Evolutionary conservation across 2,888 invertebrate species (phyloP), one percentile per base, ranked within the genome.

Genomic region (Drosophila bunnanda): DNA sequence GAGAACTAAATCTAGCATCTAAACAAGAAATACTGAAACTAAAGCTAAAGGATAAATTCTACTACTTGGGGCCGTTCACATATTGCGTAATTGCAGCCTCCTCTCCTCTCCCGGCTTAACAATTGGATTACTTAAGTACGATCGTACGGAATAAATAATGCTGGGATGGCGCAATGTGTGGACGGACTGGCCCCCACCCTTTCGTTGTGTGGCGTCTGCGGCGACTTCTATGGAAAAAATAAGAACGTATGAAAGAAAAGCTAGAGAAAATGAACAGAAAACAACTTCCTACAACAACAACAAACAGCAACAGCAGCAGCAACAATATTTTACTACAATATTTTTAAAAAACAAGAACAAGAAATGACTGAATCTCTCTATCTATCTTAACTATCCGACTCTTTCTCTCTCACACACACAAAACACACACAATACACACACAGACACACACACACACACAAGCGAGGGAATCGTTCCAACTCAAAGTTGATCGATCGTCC

Each of bases 131-230:
- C 28, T 25, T n/a, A 25, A 15, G 46, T 28, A 46, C 28, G 28
- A 12, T n/a, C n/a, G 25, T 25, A 6, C 2, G 44, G 44, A 25
- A n/a, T 7, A 30, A 30, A 30, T 13, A 13, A 20, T 30, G 28
- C 30, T 52, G 50, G 15, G 15, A 15, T 22, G 20, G 50, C 50
- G 32, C 50, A 22, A 52, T 52, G 22, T 34, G 1, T 52, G 50
- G 12, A 34, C 50, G 50, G 20, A 32, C 20, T 8, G 1, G 48
- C 20, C 32, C 50, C 30, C 30, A 30, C 50, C 50, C 50, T 52
- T 83, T 78, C 76, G 86, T 88, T 88, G 87, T 83, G 86, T 80
- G 83, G 80, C 76, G 86, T 74, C 77, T 68, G 75, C 68, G 86
- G 79, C 82, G 79, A 84, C 82, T 67, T 77, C 74, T 77, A 68